A percentile compares a stretch with the other conserved stretches of the same genome.
These are phyloP conservation scores for Heliconius himera DNA, from an alignment of 1,140 invertebrate genomes.

Conservation along the genomic window DNA sequence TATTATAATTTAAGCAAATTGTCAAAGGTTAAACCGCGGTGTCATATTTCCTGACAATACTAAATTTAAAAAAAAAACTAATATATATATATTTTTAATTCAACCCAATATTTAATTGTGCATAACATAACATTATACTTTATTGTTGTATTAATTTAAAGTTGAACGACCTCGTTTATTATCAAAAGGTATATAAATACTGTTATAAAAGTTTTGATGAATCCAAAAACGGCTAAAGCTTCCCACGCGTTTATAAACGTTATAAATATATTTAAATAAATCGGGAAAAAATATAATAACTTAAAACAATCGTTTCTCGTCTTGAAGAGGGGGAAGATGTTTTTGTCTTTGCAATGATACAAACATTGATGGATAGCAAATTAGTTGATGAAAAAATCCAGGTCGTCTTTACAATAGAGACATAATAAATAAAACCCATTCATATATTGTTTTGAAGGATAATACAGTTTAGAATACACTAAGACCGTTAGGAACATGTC, in stretches of 20 bases:
- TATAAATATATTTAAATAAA: neutral
- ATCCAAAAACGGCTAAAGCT: neutral
- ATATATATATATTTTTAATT: neutral
- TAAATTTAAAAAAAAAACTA: neutral
- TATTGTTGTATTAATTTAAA: constrained; percentile 2
- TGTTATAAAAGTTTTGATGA: neutral
- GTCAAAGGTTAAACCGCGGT: constrained; percentile 24
- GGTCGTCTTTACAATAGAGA: neutral
- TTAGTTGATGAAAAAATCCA: neutral
- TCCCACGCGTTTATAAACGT: neutral
- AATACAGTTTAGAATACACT: neutral
- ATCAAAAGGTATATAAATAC: neutral
- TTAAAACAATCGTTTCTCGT: too few relatives aligned
- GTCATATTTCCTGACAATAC: constrained; percentile 15
- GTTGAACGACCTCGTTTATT: constrained; percentile 4
- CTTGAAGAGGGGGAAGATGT: too few relatives aligned
- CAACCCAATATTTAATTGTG: neutral
- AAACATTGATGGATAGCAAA: neutral
- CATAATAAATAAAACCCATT: neutral
- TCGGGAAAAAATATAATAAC: neutral
- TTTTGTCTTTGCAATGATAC: neutral
- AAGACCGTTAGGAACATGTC: neutral
- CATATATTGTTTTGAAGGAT: neutral
- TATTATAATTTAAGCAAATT: constrained; percentile 33
- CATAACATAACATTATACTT: neutral